These are phyloP conservation scores for Ctenosaura bakeri DNA, from an alignment of 2,797 vertebrate species.

Conservation along the genomic window DNA sequence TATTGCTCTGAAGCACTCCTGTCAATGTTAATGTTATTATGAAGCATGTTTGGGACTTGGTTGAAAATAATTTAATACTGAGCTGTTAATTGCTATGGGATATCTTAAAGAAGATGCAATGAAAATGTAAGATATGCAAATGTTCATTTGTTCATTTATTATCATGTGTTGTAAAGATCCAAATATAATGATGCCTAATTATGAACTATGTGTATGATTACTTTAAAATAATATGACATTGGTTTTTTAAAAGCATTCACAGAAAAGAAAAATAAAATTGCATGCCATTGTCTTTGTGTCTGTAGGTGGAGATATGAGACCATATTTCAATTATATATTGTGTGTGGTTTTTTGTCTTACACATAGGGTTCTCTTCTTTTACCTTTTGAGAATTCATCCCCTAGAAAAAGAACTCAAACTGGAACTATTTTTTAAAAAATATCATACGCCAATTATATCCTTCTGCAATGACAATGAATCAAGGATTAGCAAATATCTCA, in stretches of 20 bases:
- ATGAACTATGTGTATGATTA: slow-evolving; percentile 13
- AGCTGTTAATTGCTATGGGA: not conserved
- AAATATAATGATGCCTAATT: slow-evolving; percentile 25
- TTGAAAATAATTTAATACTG: not conserved
- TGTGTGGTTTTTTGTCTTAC: not conserved
- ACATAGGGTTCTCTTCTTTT: not conserved
- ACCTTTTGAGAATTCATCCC: not conserved
- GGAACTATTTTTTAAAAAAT: not conserved
- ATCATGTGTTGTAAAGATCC: not conserved
- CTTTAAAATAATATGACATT: not conserved
- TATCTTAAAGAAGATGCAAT: not conserved
- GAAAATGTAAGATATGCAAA: not conserved
- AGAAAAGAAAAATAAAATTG: not conserved
- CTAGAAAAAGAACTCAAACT: not conserved
- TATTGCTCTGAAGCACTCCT: not conserved
- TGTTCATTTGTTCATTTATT: not conserved
- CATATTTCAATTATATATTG: slow-evolving; percentile 47
- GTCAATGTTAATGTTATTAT: slow-evolving; percentile 2
- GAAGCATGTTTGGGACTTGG: not conserved
- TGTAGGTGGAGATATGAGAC: slow-evolving; percentile 66
- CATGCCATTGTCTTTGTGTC: slow-evolving; percentile 43
- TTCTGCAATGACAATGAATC: not conserved
- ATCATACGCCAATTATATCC: not conserved
- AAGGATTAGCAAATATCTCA: not conserved
- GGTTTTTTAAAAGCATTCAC: not conserved